Evolutionary conservation across 2,113 vertebrate genomes (phyloP).

Genomic region (Thermophis baileyi): DNA sequence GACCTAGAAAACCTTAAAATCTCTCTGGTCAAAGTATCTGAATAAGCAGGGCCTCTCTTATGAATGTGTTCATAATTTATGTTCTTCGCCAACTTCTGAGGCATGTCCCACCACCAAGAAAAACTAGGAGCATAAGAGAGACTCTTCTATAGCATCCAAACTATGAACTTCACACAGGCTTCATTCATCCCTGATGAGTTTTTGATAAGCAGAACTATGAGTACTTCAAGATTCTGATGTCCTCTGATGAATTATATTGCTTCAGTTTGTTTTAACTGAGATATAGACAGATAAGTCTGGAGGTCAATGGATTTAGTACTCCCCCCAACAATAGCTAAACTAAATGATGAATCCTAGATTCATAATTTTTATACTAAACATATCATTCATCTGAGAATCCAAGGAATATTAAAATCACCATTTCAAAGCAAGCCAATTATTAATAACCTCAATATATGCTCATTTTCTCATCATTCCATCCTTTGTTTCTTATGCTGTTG

Average conservation of each 20-base stretch:
- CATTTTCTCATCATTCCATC: constrained; percentile 13
- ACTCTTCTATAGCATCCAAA: not conserved
- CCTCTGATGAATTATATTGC: not conserved
- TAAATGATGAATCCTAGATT: not conserved
- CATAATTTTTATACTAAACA: not conserved
- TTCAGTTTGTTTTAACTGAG: not conserved
- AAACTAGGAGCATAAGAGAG: not conserved
- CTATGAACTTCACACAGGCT: not conserved
- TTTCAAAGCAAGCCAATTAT: not conserved
- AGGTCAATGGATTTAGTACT: not conserved
- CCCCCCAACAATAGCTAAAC: not conserved
- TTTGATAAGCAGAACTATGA: not conserved
- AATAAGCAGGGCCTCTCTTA: not conserved
- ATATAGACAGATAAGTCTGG: not conserved
- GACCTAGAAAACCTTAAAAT: not conserved
- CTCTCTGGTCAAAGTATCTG: not conserved
- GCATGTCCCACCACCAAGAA: not conserved
- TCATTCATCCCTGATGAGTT: not conserved
- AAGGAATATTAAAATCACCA: not conserved
- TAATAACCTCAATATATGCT: not conserved
- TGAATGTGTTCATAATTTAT: not conserved
- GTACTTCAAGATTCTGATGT: not conserved
- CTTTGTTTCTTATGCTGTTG: not conserved
- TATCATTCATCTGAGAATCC: not conserved
- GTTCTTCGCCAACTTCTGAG: not conserved